Base-by-base conservation (phyloP, 2,113 vertebrate genomes). In the Lagopus leucura region DNA sequence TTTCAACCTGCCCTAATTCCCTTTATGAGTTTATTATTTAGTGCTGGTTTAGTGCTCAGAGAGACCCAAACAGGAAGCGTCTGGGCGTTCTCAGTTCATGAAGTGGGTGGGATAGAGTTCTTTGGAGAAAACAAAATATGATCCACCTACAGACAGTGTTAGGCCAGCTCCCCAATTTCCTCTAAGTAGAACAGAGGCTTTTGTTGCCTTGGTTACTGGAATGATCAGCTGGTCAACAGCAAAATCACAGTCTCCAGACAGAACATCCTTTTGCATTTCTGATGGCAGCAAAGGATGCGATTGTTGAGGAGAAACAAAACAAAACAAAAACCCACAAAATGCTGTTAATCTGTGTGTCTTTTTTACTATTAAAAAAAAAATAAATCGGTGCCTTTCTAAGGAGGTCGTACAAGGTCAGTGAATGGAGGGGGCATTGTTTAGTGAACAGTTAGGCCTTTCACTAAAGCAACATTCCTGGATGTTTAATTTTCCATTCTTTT, bases 1-100 rank as follows among this genome's bases (percentile, higher is more conserved):
- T 57, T 91, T 78, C 89, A 96, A 88, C 82, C 90, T 96, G 69
- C 38, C 69, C 88, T 90, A 94, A 95, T 75, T 96, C 93, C 92
- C 83, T 90, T 96, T 92, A 96, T 66, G 94, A 89, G 67, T 94
- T 97, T 95, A 94, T 88, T 96, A 87, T 92, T 95, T 95, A 92
- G 74, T 79, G 82, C 76, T 92, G 50, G 54, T 76, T 67, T 76
- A 90, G 65, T 77, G 69, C 77, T 94, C 60, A 58, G 75, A 95
- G 88, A 95, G 89, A 95, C 52, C 71, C 91, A 97, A 95, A 96
- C 93, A 96, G 95, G 93, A 97, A 96, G 73, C 3, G 69, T 77
- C 86, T 95, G 90, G 92, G 88, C 74, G 73, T 95, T 96, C 81
- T 96, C 95, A 86, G 81, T 86, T 89, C 85, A 70, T 91, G 71